These are phyloP conservation scores for Tenthredo mesomela DNA, from an alignment of 2,888 invertebrate species.

Conservation along the genomic window DNA sequence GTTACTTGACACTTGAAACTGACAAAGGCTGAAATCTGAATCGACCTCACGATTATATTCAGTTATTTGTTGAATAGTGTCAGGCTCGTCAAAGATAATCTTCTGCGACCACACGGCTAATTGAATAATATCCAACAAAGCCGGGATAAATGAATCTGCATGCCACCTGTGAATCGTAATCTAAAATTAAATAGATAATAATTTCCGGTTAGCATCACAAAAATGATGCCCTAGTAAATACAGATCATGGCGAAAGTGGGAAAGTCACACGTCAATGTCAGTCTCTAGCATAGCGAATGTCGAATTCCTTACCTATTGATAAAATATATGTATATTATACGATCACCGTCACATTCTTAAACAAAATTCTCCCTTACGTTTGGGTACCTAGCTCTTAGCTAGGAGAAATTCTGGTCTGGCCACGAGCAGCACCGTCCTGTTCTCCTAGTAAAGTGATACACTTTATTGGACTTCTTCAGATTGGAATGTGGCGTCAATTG, in stretches of 20 bases:
- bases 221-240: not conserved
- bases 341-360: not conserved
- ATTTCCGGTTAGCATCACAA: not conserved
- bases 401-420: not conserved
- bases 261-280: constrained; percentile 8
- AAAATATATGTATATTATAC: not conserved
- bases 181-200: not conserved
- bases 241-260: not conserved
- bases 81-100: not conserved
- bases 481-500: constrained; percentile 71
- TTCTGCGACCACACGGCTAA: not conserved
- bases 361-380: not conserved
- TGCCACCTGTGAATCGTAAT: not conserved
- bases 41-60: not conserved
- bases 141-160: not conserved
- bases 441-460: constrained; percentile 75
- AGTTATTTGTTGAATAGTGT: not conserved
- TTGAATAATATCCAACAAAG: not conserved
- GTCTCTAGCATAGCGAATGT: not conserved
- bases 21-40: not conserved
- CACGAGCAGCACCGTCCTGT: constrained; percentile 60
- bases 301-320: not conserved
- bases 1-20: constrained; percentile 9
- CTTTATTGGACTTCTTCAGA: constrained; percentile 76
- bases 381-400: not conserved